Conservation (phyloP, 2,888 invertebrate genomes). For the Pollenia amentaria region DNA sequence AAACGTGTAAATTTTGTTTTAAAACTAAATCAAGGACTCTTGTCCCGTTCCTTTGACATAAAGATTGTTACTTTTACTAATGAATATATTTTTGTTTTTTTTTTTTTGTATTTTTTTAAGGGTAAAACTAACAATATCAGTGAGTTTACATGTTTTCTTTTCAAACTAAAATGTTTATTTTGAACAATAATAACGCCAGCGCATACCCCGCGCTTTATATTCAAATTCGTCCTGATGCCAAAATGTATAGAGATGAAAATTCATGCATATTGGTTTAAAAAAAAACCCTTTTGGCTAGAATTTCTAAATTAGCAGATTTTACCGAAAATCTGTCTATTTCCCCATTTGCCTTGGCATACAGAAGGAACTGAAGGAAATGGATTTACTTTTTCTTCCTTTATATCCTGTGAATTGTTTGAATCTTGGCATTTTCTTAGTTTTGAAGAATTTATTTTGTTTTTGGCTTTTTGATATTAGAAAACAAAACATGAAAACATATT, state of each 20-base stretch:
- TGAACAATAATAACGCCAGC: slow-evolving; percentile 35
- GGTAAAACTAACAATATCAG: slow-evolving; percentile 58
- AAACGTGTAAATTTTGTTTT: slow-evolving; percentile 57
- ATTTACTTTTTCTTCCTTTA: neutral
- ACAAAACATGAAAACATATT: slow-evolving; percentile 65
- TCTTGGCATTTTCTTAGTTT: slow-evolving; percentile 64
- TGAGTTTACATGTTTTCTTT: slow-evolving; percentile 70
- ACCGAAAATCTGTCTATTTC: slow-evolving; percentile 32
- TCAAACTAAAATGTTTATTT: slow-evolving; percentile 57
- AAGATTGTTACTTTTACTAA: slow-evolving; percentile 71
- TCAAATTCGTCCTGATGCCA: slow-evolving; percentile 15
- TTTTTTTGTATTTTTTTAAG: neutral
- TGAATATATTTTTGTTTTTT: slow-evolving; percentile 79
- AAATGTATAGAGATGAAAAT: neutral
- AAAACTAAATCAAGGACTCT: slow-evolving; percentile 28
- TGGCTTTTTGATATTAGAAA: neutral
- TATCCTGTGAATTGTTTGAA: slow-evolving; percentile 46
- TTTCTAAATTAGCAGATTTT: slow-evolving; percentile 79
- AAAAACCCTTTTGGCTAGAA: slow-evolving; percentile 79
- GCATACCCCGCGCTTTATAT: neutral
- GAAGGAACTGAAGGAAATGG: slow-evolving; percentile 31
- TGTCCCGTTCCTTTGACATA: slow-evolving; percentile 71
- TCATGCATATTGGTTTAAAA: neutral
- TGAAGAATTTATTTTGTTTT: slow-evolving; percentile 45
- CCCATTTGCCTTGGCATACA: neutral